A percentile compares a stretch with the other conserved stretches of the same genome.
These are phyloP conservation scores for Pachyseris speciosa DNA, from an alignment of 64 coral and sea anemone species.

Conservation along the genomic window DNA sequence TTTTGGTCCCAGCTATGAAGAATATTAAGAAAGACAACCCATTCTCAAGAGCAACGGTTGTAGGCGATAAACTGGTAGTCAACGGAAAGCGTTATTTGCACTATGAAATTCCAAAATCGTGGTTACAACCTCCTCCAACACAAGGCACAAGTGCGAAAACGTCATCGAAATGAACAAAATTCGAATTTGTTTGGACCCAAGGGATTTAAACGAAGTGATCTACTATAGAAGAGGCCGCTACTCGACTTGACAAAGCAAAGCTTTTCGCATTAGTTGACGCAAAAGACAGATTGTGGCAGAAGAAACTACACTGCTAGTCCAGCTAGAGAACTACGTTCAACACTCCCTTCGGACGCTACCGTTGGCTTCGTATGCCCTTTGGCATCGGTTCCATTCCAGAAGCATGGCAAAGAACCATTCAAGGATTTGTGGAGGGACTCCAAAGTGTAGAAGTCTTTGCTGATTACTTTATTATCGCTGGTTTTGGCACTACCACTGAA, in stretches of 20 bases:
- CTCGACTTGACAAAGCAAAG: not conserved
- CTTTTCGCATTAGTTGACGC: not conserved
- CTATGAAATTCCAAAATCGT: too few species aligned
- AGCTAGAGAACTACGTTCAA: not conserved
- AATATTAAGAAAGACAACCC: too few species aligned
- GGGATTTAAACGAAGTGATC: not conserved
- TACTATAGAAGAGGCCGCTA: not conserved
- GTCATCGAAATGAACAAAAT: too few species aligned
- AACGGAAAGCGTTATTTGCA: too few species aligned
- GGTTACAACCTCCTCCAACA: too few species aligned
- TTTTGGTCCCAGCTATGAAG: too few species aligned
- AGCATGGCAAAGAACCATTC: conserved; percentile 1
- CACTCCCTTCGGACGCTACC: not conserved
- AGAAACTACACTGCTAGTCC: not conserved
- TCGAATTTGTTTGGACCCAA: not conserved
- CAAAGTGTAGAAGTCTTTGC: conserved; percentile 30
- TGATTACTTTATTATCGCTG: conserved; percentile 8
- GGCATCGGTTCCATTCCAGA: not conserved
- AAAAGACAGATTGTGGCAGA: not conserved
- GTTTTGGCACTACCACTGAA: not conserved
- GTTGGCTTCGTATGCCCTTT: not conserved
- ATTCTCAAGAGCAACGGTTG: too few species aligned
- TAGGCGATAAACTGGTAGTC: too few species aligned
- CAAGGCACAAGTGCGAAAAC: too few species aligned
- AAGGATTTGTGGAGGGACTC: not conserved